Conservation (phyloP, 1,140 invertebrate genomes). For the Ceratitis capitata region DNA sequence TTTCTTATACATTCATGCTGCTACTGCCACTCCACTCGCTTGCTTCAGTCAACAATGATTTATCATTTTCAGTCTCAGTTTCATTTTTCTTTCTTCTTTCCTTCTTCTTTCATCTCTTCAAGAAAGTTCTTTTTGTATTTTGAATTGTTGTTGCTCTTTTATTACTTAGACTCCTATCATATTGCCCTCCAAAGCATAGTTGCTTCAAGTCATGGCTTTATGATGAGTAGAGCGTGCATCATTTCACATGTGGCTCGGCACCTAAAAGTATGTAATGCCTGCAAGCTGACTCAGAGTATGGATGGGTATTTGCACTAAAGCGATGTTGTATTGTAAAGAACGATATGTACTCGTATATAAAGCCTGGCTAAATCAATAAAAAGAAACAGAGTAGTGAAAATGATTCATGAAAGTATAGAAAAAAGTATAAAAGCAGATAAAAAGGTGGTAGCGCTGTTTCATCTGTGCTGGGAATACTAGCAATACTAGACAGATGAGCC, state of each 20-base stretch:
- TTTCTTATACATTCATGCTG: background rate
- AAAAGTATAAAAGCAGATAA: too few relatives aligned
- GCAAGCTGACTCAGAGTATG: too few relatives aligned
- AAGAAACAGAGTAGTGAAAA: too few relatives aligned
- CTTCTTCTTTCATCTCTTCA: background rate
- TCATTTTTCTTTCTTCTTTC: background rate
- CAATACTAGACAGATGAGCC: too few relatives aligned
- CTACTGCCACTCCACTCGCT: background rate
- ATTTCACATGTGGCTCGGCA: background rate
- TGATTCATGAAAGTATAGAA: too few relatives aligned
- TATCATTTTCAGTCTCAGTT: background rate
- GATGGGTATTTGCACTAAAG: too few relatives aligned
- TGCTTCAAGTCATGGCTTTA: background rate
- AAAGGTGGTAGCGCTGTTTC: too few relatives aligned
- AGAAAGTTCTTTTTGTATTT: conserved; percentile 29
- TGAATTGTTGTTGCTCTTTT: background rate
- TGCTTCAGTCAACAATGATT: background rate
- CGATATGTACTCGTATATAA: too few relatives aligned
- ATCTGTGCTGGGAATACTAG: too few relatives aligned
- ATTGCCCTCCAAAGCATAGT: background rate
- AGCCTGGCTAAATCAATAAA: too few relatives aligned
- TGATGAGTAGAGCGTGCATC: background rate
- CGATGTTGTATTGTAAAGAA: too few relatives aligned
- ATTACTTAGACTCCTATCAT: background rate
- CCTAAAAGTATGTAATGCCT: conserved; percentile 3